Percentiles rank a stretch among this genome's conserved stretches.
Conservation (phyloP, 2,797 vertebrate genomes). For the Bovichtus diacanthus region DNA sequence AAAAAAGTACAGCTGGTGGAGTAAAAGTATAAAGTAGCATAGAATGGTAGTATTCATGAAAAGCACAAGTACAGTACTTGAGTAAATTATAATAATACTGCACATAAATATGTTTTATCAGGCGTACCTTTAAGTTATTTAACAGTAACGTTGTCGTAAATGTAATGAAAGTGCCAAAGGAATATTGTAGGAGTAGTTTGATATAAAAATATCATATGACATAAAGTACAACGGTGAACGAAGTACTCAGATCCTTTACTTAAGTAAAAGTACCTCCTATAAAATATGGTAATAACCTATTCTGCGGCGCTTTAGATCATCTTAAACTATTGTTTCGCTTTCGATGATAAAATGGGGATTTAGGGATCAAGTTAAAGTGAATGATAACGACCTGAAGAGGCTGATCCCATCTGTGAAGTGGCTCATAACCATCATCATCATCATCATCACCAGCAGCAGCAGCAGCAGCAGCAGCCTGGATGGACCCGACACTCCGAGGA, state of each 20-base stretch:
- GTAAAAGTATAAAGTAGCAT: background rate
- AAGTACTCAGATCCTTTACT: background rate
- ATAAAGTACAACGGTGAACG: too few species aligned
- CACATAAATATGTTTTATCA: too few species aligned
- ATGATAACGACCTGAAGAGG: conserved; percentile 8
- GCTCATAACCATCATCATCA: background rate
- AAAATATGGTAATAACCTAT: background rate
- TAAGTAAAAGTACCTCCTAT: background rate
- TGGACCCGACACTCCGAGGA: background rate
- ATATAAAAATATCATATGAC: too few species aligned
- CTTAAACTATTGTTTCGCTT: background rate
- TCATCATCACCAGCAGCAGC: background rate
- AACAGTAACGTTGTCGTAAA: too few species aligned
- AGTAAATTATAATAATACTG: background rate
- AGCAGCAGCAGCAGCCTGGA: background rate
- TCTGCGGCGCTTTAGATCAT: background rate
- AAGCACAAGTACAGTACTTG: background rate
- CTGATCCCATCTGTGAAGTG: background rate
- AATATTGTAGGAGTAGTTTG: too few species aligned
- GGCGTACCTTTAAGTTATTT: too few species aligned
- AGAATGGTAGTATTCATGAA: background rate
- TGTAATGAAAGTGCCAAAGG: too few species aligned
- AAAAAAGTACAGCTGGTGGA: background rate
- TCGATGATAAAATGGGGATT: background rate
- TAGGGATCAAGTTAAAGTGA: background rate